Conservation (phyloP, 2,797 vertebrate genomes). For the Propithecus deckenii region DNA sequence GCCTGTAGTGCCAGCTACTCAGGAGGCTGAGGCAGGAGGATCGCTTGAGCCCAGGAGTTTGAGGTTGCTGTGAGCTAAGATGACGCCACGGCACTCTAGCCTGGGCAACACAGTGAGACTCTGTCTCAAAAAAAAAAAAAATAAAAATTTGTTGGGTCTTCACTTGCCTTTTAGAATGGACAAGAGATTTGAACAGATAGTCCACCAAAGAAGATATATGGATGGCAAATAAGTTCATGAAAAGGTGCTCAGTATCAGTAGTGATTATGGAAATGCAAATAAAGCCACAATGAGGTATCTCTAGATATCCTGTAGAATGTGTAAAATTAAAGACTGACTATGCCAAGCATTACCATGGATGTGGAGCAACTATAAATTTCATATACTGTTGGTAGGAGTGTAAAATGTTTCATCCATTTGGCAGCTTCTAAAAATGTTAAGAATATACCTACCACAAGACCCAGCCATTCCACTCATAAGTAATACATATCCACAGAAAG, state of each 20-base stretch:
- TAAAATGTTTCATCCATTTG: background rate
- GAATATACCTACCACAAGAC: background rate
- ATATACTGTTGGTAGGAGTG: background rate
- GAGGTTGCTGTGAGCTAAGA: too few species aligned
- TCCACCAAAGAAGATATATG: background rate
- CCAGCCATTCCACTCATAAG: background rate
- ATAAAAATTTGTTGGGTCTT: background rate
- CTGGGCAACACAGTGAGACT: too few species aligned
- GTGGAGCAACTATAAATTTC: background rate
- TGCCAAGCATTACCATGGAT: background rate
- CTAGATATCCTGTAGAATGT: background rate
- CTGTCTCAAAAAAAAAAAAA: too few species aligned
- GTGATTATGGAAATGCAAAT: background rate
- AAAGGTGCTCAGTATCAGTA: background rate
- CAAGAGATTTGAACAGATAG: background rate
- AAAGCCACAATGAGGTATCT: background rate
- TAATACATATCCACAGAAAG: background rate
- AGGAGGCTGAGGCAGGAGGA: too few species aligned
- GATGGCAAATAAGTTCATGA: background rate
- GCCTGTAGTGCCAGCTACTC: too few species aligned
- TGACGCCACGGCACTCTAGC: too few species aligned
- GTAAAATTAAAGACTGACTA: background rate
- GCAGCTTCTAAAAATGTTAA: background rate
- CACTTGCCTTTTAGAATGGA: background rate
- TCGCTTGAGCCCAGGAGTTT: too few species aligned